Percentiles rank a stretch among this genome's conserved stretches.
Conservation (phyloP, 2,888 invertebrate species). For the Patella pellucida region DNA sequence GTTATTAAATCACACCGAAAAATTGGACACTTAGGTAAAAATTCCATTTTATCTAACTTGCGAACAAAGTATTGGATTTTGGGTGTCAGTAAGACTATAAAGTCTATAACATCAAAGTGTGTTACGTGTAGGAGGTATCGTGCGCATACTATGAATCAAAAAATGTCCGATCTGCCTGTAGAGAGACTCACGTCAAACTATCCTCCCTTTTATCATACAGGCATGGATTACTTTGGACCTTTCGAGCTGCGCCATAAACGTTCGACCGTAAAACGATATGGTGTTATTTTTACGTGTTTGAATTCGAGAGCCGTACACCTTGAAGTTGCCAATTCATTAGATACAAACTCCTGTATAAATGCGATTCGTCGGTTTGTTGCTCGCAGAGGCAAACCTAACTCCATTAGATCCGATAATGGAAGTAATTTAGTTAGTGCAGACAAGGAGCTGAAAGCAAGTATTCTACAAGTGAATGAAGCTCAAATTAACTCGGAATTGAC, state of each 20-base stretch:
- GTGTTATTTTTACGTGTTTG: slow-evolving; percentile 35
- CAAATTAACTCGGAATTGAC: slow-evolving; percentile 23
- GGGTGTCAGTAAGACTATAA: not conserved
- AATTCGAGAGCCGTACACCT: slow-evolving; percentile 30
- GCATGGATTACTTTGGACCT: slow-evolving; percentile 30
- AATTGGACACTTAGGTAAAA: slow-evolving; percentile 12
- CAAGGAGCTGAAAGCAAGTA: slow-evolving; percentile 28
- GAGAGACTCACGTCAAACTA: not conserved
- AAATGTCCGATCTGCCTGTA: slow-evolving; percentile 5
- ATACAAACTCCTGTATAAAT: slow-evolving; percentile 26
- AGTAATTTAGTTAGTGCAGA: slow-evolving; percentile 34
- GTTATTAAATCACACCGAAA: slow-evolving; percentile 7
- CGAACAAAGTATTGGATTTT: slow-evolving; percentile 22
- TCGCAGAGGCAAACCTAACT: slow-evolving; percentile 19
- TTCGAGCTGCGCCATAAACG: slow-evolving; percentile 27
- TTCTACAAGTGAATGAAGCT: slow-evolving; percentile 27
- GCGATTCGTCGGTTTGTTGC: slow-evolving; percentile 31
- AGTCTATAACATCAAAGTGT: slow-evolving; percentile 9
- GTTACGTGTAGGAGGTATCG: not conserved
- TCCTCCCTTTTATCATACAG: not conserved
- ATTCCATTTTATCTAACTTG: not conserved
- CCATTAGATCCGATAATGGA: slow-evolving; percentile 30
- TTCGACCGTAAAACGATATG: slow-evolving; percentile 29
- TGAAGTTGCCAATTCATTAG: slow-evolving; percentile 27
- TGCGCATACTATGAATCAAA: not conserved